phyloP scores from a whole-genome alignment of 2,113 vertebrate species.

The Chinchilla lanigera region DNA sequence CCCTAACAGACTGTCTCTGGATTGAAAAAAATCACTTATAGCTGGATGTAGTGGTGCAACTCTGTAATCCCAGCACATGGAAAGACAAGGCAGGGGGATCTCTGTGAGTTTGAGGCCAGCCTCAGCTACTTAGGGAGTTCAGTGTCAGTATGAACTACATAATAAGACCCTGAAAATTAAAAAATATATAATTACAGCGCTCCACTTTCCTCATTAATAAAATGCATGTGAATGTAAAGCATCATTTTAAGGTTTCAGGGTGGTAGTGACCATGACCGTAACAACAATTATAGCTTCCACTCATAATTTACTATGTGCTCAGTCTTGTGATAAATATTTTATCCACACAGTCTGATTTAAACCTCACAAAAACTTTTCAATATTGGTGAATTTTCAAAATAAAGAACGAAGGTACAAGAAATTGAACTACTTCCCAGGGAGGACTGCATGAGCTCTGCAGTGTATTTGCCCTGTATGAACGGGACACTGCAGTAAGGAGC shows the following conservation, averaged over 20 bases:
- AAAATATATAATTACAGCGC: neutral
- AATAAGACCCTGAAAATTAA: neutral
- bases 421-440: neutral
- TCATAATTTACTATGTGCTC: neutral
- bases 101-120: neutral
- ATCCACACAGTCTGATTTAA: neutral
- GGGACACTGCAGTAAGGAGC: fast-evolving
- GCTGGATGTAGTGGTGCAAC: neutral
- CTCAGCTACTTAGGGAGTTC: neutral
- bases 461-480: neutral
- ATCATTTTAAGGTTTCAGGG: neutral
- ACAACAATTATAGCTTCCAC: neutral
- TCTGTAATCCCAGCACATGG: neutral
- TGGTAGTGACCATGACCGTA: neutral
- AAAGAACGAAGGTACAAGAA: neutral
- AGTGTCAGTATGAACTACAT: neutral
- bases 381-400: neutral
- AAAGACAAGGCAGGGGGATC: neutral
- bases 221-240: neutral
- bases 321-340: neutral
- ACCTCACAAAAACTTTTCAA: neutral
- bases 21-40: neutral
- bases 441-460: neutral
- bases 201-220: neutral
- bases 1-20: neutral